Evolutionary conservation across 2,797 vertebrate genomes (phyloP).

Genomic region (Mormyrus proboscirostris): DNA sequence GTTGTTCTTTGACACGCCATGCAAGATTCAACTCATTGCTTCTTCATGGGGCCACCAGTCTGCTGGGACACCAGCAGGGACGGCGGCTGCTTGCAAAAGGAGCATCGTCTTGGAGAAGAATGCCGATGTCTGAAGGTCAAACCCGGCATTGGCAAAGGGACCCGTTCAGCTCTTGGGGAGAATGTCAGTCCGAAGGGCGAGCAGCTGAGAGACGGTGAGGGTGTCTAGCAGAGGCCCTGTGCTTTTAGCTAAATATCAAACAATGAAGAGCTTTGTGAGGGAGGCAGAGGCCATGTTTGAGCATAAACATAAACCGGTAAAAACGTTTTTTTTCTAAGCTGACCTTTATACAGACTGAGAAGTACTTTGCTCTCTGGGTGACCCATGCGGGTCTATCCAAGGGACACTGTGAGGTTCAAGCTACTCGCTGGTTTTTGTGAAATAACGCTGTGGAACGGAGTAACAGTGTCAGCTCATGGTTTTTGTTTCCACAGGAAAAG

Average conservation of each 20-base stretch:
- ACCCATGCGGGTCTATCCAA: background rate
- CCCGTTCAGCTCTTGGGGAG: background rate
- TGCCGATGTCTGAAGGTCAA: background rate
- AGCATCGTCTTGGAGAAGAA: background rate
- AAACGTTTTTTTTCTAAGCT: background rate
- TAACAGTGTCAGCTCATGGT: background rate
- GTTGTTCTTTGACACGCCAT: constrained; percentile 28
- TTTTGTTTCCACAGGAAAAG: background rate
- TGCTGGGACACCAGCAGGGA: background rate
- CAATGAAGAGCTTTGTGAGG: constrained; percentile 52
- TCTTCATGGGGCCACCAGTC: constrained; percentile 22
- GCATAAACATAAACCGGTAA: constrained; percentile 21
- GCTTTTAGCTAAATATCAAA: constrained; percentile 64
- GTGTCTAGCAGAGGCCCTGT: constrained; percentile 56
- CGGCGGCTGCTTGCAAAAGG: background rate
- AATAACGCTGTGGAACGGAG: background rate
- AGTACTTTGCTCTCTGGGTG: background rate
- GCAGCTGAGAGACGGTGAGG: constrained; percentile 40
- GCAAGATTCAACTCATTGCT: constrained; percentile 22
- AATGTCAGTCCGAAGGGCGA: constrained; percentile 17
- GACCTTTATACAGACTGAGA: constrained; percentile 14
- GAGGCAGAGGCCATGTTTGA: constrained; percentile 26
- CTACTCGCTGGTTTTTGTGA: background rate
- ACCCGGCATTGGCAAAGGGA: background rate
- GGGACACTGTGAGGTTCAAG: background rate